Conservation (phyloP, 2,113 vertebrate genomes). For the Bubo scandiacus region DNA sequence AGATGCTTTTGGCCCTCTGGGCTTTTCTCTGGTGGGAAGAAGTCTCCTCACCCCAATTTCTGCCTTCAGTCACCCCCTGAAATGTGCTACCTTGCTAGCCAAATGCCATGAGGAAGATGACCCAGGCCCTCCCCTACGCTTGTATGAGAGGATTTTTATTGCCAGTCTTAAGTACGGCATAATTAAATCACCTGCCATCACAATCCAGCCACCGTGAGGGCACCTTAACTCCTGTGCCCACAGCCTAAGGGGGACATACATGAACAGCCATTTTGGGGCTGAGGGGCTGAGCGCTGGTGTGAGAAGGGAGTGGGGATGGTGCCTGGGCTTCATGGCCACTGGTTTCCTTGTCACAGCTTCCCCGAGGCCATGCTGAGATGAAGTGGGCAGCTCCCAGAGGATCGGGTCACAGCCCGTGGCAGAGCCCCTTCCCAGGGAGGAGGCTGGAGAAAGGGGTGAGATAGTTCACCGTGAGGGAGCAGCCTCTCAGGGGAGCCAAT, state of each 20-base stretch:
- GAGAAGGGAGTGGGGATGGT: rapidly evolving
- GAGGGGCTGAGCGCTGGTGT: rapidly evolving
- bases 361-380: rapidly evolving
- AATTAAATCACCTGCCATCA: rapidly evolving
- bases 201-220: rapidly evolving
- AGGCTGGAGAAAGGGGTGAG: not conserved
- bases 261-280: not conserved
- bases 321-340: rapidly evolving
- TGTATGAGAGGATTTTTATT: rapidly evolving
- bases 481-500: rapidly evolving
- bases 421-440: rapidly evolving
- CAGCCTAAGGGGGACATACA: not conserved
- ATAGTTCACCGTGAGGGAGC: rapidly evolving
- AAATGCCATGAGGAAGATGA: rapidly evolving
- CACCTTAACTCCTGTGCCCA: rapidly evolving
- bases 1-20: not conserved
- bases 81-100: rapidly evolving
- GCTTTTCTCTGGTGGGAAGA: rapidly evolving
- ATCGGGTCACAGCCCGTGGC: rapidly evolving
- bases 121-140: rapidly evolving
- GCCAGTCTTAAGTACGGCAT: rapidly evolving
- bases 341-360: rapidly evolving
- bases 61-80: rapidly evolving
- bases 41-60: not conserved
- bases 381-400: rapidly evolving